Evolutionary conservation across 2,797 vertebrate species (phyloP), one percentile per base, ranked within the genome.

Genomic region (Melopsittacus undulatus): DNA sequence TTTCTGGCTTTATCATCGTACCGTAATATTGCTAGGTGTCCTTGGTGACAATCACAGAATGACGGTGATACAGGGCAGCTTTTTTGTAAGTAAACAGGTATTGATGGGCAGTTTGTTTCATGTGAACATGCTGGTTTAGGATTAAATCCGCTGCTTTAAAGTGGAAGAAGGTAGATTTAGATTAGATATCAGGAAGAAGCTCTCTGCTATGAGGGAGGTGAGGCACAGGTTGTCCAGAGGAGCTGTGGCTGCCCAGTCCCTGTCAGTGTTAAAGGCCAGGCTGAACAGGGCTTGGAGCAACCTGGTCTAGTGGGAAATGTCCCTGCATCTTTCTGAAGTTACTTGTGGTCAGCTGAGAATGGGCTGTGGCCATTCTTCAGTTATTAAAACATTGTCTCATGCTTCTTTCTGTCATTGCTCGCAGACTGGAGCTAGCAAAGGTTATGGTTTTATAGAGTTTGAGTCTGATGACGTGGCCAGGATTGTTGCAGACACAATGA

Each of bases 401-500:
- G 10, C 62, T 61, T 74, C 9, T 82, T 27, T 23, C 9, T 62
- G 40, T 27, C 7, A 9, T 93, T 93, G 49, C 78, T 49, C 94
- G 40, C 98, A 99, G 99, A 99, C 99, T 16, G 99, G 99, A 69
- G 97, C 68, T 15, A 99, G 98, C 92, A 99, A 98, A 98, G 99
- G 99, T 59, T 99, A 99, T 13, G 99, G 97, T 2, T 99, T 98
- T 89, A 75, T 99, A 40, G 99, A 99, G 96, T 99, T 99, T 81
- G 98, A 98, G 9, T 99, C 98, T 14, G 98, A 99, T 26, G 99
- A 99, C 18, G 99, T 99, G 22, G 99, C 99, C 34, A 99, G 98
- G 95, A 99, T 99, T 10, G 99, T 99, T 21, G 99, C 99, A 13
- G 98, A 99, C 82, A 99, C 99, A 2, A 99, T 99, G 99, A 98